These are phyloP conservation scores for Delphinus delphis DNA, from an alignment of 2,113 vertebrate genomes.

Conservation along the genomic window DNA sequence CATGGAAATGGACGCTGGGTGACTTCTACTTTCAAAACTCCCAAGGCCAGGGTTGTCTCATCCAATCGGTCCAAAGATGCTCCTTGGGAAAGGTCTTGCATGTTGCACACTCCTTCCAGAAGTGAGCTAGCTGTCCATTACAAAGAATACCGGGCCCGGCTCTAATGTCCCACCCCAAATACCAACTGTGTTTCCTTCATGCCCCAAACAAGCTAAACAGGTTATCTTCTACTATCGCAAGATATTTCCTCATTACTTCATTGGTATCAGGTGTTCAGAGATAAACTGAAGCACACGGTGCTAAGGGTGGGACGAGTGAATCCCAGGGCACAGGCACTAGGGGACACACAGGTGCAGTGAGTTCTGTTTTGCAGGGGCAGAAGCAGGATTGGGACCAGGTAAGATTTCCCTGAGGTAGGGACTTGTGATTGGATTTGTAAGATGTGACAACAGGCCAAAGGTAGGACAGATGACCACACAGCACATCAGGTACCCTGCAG, in stretches of 20 bases:
- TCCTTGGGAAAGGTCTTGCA: neutral
- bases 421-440: neutral
- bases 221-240: rapidly evolving
- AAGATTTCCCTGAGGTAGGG: no score
- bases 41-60: rapidly evolving
- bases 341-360: neutral
- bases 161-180: neutral
- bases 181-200: rapidly evolving
- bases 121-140: rapidly evolving
- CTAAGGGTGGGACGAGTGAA: rapidly evolving
- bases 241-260: neutral
- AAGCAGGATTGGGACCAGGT: neutral
- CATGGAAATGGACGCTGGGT: rapidly evolving
- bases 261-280: neutral
- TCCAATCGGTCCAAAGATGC: neutral
- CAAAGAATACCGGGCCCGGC: no score
- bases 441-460: neutral
- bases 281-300: rapidly evolving
- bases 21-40: no score
- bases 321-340: rapidly evolving
- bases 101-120: rapidly evolving
- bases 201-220: rapidly evolving
- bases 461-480: rapidly evolving
- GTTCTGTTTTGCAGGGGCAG: neutral
- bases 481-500: rapidly evolving